Base-by-base conservation (phyloP, 1,140 invertebrate genomes). In the Euborellia annulipes region DNA sequence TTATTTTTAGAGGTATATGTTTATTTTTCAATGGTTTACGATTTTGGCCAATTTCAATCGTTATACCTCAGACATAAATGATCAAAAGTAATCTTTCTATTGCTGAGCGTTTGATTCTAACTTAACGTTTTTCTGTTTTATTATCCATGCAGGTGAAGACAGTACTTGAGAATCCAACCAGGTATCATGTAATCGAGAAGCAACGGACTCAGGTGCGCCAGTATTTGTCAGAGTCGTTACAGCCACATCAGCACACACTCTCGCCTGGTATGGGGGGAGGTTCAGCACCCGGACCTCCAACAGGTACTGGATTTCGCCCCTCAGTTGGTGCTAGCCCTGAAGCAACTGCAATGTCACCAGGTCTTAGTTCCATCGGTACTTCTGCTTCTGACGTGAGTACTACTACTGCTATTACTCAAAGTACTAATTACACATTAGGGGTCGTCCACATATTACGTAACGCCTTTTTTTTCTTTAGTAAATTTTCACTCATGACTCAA, bases 111-210 rank as follows among this genome's bases (percentile, higher is more conserved):
- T n/a, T n/a, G n/a, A n/a, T n/a, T n/a, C n/a, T n/a, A n/a, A n/a
- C n/a, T n/a, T n/a, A n/a, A n/a, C n/a, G n/a, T n/a, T n/a, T n/a
- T n/a, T n/a, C n/a, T n/a, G n/a, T n/a, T n/a, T n/a, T n/a, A n/a
- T n/a, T n/a, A n/a, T n/a, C n/a, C n/a, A n/a, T n/a, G n/a, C n/a
- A 83, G 82, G 84, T 88, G 43, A 72, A 79, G 60, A 90, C 85
- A 17, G 72, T 80, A 48, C 63, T 93, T 57, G 83, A 90, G 61
- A 90, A 92, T 64, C 89, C 89, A 38, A 92, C 89, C 16, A 72
- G 78, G 51, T 93, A 91, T 64, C 86, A 92, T 69, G 82, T 92
- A 46, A 79, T 85, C 45, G 82, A 92, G 64, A 90, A 83, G 54
- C 84, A 89, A 60, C 84, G 86, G 58, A 82, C 78, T 57, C 86